Evolutionary conservation across 1,140 invertebrate species (phyloP).

Genomic region (Apis dorsata): DNA sequence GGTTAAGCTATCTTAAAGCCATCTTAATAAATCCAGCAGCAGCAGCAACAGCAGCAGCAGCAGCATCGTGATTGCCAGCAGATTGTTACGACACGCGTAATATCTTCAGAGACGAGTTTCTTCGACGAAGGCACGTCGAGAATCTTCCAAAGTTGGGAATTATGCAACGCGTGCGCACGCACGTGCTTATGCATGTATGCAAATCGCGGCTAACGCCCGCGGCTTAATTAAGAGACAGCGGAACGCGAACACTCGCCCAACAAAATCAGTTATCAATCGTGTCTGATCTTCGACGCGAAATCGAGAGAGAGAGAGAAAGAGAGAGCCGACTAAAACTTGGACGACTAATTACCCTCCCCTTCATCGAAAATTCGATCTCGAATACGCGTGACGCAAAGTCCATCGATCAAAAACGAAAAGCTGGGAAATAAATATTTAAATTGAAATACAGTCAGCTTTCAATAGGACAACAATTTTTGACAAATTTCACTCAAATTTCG

Average conservation of each 20-base stretch:
- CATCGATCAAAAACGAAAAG: too few relatives aligned
- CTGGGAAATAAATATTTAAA: too few relatives aligned
- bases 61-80: background rate
- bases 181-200: constrained; percentile 25
- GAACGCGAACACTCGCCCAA: background rate
- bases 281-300: constrained; percentile 26
- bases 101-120: background rate
- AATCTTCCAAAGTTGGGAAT: constrained; percentile 9
- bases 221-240: constrained; percentile 23
- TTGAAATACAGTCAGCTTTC: too few relatives aligned
- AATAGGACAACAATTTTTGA: too few relatives aligned
- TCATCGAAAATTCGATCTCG: too few relatives aligned
- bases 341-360: too few relatives aligned
- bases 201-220: background rate
- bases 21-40: too few relatives aligned
- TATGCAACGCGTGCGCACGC: background rate
- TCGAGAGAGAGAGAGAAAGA: background rate
- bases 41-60: background rate
- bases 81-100: background rate
- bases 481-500: too few relatives aligned
- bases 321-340: too few relatives aligned
- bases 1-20: too few relatives aligned
- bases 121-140: background rate
- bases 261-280: constrained; percentile 29
- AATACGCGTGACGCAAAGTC: background rate